Evolutionary conservation across 2,888 invertebrate genomes (phyloP).

Genomic region (Lysandra coridon): DNA sequence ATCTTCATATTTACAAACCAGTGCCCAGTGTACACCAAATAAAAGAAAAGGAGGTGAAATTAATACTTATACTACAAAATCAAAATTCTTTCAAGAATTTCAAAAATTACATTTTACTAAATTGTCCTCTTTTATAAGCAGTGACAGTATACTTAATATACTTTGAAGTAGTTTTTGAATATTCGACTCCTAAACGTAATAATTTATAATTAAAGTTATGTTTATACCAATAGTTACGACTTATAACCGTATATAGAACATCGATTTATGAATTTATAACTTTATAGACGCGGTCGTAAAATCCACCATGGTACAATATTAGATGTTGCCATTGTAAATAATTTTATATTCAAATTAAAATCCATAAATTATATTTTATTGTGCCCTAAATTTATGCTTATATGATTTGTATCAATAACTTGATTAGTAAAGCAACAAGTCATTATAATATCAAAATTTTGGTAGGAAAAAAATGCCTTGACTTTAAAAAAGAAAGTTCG

Average conservation of each 20-base stretch:
- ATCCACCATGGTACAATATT: slow-evolving; percentile 12
- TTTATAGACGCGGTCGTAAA: slow-evolving; percentile 12
- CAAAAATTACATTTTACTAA: too few species aligned
- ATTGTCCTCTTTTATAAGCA: too few species aligned
- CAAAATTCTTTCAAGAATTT: too few species aligned
- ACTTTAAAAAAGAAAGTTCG: neutral
- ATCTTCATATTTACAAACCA: neutral
- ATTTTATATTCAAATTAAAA: slow-evolving; percentile 17
- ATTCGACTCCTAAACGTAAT: neutral
- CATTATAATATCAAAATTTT: neutral
- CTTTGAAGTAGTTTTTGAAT: neutral
- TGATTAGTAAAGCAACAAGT: neutral
- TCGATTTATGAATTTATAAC: slow-evolving; percentile 11
- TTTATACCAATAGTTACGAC: neutral
- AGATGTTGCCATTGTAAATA: slow-evolving; percentile 14
- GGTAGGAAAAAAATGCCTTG: neutral
- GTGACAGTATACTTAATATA: too few species aligned
- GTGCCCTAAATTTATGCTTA: neutral
- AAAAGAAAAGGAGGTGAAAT: too few species aligned
- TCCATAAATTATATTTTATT: neutral
- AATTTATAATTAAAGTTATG: neutral
- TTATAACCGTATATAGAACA: neutral
- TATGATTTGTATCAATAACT: neutral
- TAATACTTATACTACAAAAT: too few species aligned
- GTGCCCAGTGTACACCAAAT: neutral